These are phyloP conservation scores for Echinometra lucunter DNA, from an alignment of 53 echinoderm and acorn worm species.

Conservation along the genomic window DNA sequence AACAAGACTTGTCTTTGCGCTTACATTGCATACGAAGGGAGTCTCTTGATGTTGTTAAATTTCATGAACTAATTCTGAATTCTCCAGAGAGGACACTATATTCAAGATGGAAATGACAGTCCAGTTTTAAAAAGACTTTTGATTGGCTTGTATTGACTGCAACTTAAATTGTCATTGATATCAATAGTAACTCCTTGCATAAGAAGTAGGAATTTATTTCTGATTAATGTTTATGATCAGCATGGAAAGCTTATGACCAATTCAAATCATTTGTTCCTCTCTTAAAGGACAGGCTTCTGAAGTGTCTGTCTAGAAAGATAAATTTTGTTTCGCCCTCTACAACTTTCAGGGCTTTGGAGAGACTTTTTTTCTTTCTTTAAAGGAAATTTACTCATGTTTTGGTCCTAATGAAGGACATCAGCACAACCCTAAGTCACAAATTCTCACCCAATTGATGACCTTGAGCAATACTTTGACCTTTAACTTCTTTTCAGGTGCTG, in stretches of 20 bases:
- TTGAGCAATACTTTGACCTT: not conserved
- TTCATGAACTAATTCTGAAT: not conserved
- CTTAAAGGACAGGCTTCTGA: no score
- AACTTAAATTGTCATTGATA: no score
- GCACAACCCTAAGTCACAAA: no score
- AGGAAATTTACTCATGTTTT: not conserved
- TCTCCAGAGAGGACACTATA: not conserved
- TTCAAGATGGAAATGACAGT: not conserved
- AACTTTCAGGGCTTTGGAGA: not conserved
- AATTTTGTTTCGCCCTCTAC: not conserved
- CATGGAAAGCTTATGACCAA: no score
- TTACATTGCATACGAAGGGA: not conserved
- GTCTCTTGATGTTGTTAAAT: not conserved
- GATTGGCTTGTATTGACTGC: no score
- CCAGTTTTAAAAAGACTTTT: no score
- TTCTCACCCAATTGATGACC: not conserved
- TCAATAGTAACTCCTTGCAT: no score
- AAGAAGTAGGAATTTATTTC: no score
- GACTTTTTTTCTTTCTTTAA: not conserved
- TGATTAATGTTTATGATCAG: no score
- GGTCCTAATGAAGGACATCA: not conserved
- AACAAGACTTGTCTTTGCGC: not conserved
- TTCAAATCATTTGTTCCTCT: no score
- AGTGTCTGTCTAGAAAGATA: not conserved
- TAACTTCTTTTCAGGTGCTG: slow-evolving; percentile 74